phyloP scores from a whole-genome alignment of 1,140 invertebrate species.

The Drosophila littoralis region DNA sequence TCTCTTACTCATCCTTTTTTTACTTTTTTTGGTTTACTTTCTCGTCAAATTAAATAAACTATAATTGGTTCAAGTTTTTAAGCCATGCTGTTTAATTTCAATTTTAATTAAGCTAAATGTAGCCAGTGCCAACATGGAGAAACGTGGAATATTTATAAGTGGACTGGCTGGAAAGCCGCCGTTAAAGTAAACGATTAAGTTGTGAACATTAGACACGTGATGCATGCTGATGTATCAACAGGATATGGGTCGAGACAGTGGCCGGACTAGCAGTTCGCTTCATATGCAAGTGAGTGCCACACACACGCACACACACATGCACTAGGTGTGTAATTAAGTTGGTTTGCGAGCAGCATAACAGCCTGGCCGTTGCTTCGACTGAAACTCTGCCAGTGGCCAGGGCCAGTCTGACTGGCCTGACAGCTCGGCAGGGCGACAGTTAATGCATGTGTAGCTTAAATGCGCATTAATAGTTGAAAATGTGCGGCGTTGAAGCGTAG shows the following conservation, averaged over 20 bases:
- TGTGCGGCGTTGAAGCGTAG: slow-evolving; percentile 81
- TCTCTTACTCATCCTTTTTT: slow-evolving; percentile 18
- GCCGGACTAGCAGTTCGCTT: slow-evolving; percentile 23
- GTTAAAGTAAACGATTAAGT: slow-evolving; percentile 26
- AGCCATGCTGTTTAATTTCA: slow-evolving; percentile 60
- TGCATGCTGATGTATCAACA: slow-evolving; percentile 37
- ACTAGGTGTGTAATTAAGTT: slow-evolving; percentile 71
- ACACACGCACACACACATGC: slow-evolving; percentile 11
- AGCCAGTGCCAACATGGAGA: slow-evolving; percentile 47
- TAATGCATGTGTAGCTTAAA: slow-evolving; percentile 82
- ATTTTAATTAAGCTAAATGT: slow-evolving; percentile 69
- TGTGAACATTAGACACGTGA: slow-evolving; percentile 41
- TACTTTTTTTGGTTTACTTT: not conserved
- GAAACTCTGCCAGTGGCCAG: slow-evolving; percentile 15
- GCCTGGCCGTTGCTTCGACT: slow-evolving; percentile 22
- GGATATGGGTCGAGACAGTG: slow-evolving; percentile 26
- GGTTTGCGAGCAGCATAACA: slow-evolving; percentile 50
- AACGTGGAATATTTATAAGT: slow-evolving; percentile 25
- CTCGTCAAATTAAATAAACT: slow-evolving; percentile 70
- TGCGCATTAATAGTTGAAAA: slow-evolving; percentile 82
- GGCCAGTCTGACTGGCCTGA: slow-evolving; percentile 12
- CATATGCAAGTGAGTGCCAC: slow-evolving; percentile 57
- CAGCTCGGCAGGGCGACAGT: slow-evolving; percentile 52
- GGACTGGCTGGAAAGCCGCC: not conserved
- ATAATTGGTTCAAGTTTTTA: slow-evolving; percentile 79